Conservation (phyloP, 2,797 vertebrate species). For the Cyprinella venusta region DNA sequence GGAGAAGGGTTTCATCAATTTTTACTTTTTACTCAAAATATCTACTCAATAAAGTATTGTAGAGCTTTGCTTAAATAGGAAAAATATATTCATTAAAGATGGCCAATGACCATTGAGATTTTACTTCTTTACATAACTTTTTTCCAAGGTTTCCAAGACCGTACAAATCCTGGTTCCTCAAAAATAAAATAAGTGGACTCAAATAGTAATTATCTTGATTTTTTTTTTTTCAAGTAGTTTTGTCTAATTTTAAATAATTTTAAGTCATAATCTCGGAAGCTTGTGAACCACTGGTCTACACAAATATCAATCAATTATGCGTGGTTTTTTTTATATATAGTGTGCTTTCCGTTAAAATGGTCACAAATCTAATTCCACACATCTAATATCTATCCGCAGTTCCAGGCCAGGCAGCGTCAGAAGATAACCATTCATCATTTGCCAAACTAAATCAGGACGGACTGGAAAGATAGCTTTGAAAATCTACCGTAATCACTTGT, state of each 20-base stretch:
- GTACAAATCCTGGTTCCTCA: not conserved
- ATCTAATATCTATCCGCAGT: constrained; percentile 65
- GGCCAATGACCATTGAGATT: not conserved
- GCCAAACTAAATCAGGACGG: constrained; percentile 2
- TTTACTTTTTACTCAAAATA: not conserved
- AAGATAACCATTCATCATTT: constrained; percentile 63
- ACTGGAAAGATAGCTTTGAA: not conserved
- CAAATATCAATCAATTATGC: not conserved
- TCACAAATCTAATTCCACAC: constrained; percentile 8
- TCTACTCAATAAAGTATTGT: not conserved
- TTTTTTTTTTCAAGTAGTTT: not conserved
- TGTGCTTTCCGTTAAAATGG: not conserved
- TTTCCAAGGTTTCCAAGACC: not conserved
- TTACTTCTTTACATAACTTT: not conserved
- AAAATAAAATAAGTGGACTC: not conserved
- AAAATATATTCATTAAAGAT: not conserved
- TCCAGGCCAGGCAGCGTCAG: constrained; percentile 72
- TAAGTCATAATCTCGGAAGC: not conserved
- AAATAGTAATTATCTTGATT: not conserved
- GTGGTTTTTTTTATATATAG: not conserved
- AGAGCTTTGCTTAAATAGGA: not conserved
- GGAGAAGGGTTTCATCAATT: not conserved
- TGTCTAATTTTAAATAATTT: not conserved
- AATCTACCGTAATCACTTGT: not conserved
- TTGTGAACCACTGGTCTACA: not conserved